Evolutionary conservation across 2,888 invertebrate genomes (phyloP).

Genomic region (Amblyjoppa fuscipennis): DNA sequence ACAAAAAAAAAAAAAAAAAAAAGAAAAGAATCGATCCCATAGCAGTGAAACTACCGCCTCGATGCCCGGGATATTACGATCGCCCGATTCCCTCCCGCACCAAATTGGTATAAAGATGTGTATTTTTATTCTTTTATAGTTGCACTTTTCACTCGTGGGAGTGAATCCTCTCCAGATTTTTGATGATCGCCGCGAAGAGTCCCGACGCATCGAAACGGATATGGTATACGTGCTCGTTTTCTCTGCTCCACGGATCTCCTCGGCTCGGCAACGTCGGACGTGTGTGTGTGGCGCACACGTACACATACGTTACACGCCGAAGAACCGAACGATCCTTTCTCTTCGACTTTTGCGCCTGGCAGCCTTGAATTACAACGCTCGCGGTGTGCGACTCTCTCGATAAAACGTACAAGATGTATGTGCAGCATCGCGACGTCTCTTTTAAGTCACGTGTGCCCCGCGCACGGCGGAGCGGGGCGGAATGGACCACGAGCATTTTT

Average conservation of each 20-base stretch:
- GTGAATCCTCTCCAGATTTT: slow-evolving; percentile 13
- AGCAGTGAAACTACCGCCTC: neutral
- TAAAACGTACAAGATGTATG: slow-evolving; percentile 22
- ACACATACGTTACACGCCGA: slow-evolving; percentile 2
- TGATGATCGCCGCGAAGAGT: slow-evolving; percentile 15
- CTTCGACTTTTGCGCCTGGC: slow-evolving; percentile 40
- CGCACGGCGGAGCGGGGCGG: neutral
- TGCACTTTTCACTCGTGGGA: slow-evolving; percentile 12
- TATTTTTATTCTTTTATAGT: slow-evolving; percentile 3
- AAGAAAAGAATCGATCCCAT: neutral
- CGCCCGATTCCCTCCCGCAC: neutral
- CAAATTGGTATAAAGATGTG: slow-evolving; percentile 18
- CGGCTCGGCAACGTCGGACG: slow-evolving; percentile 20
- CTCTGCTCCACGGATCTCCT: slow-evolving; percentile 38
- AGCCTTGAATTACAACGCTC: slow-evolving; percentile 47
- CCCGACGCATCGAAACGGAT: slow-evolving; percentile 23
- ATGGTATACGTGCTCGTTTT: slow-evolving; percentile 24
- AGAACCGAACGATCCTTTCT: slow-evolving; percentile 50
- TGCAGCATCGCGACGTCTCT: slow-evolving; percentile 17
- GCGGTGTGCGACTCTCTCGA: slow-evolving; percentile 33
- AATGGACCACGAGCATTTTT: neutral
- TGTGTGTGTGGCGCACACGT: neutral
- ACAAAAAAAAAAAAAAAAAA: neutral
- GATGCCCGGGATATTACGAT: neutral
- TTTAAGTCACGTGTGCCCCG: slow-evolving; percentile 1